These are phyloP conservation scores for Coboldia fuscipes DNA, from an alignment of 1,140 invertebrate genomes.

Conservation along the genomic window DNA sequence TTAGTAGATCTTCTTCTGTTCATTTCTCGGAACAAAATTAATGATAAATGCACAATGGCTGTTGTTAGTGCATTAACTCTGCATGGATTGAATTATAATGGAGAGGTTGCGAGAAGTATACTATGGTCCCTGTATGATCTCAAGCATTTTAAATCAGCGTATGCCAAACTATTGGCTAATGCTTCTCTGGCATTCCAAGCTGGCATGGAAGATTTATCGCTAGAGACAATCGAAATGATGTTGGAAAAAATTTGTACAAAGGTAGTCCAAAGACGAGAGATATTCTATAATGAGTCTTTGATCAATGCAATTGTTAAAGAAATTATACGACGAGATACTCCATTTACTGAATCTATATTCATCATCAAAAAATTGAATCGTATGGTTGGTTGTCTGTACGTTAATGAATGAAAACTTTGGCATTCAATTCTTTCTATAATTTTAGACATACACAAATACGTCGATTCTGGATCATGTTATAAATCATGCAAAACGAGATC, in stretches of 20 bases:
- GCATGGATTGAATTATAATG: constrained; percentile 21
- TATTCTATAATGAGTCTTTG: constrained; percentile 33
- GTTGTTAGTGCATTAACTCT: constrained; percentile 23
- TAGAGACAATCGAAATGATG: constrained; percentile 23
- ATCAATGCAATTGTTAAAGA: constrained; percentile 25
- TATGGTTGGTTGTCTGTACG: background rate
- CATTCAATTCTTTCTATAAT: too few species aligned
- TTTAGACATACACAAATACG: too few species aligned
- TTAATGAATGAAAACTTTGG: background rate
- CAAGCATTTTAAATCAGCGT: constrained; percentile 13
- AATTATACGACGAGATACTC: constrained; percentile 24
- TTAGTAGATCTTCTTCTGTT: constrained; percentile 27
- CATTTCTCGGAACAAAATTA: constrained; percentile 23
- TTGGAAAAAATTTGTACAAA: constrained; percentile 21
- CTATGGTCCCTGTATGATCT: constrained; percentile 26
- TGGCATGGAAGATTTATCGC: constrained; percentile 19
- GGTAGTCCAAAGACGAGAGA: constrained; percentile 19
- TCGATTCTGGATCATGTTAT: too few species aligned
- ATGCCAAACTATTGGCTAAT: constrained; percentile 22
- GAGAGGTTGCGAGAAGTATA: constrained; percentile 22
- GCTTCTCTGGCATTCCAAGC: constrained; percentile 22
- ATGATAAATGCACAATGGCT: constrained; percentile 23
- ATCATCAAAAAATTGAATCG: constrained; percentile 13
- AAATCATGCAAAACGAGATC: too few species aligned
- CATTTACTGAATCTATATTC: constrained; percentile 24